These are phyloP conservation scores for Pogonophryne albipinna DNA, from an alignment of 2,797 vertebrate species.

Conservation along the genomic window DNA sequence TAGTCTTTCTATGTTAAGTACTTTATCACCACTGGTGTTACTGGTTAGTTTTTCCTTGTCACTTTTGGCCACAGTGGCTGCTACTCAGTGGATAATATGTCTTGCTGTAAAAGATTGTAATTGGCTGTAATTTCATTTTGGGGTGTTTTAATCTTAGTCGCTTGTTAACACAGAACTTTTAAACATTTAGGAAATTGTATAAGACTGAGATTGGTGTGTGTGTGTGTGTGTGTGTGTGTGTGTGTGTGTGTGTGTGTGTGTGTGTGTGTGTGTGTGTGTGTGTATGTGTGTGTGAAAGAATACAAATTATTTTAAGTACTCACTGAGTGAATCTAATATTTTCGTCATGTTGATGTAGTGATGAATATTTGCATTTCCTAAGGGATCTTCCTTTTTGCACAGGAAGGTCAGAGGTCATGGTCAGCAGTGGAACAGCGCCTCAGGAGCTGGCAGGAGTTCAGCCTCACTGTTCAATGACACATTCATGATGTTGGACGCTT, in stretches of 20 bases:
- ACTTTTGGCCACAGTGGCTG: background rate
- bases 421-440: conserved; percentile 7
- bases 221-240: background rate
- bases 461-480: conserved; percentile 32
- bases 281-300: background rate
- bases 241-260: background rate
- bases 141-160: background rate
- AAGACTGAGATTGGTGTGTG: background rate
- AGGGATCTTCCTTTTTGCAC: conserved; percentile 1
- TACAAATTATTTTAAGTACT: background rate
- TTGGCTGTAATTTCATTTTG: background rate
- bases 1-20: background rate
- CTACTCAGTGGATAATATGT: background rate
- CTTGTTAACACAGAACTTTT: background rate
- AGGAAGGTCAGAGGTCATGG: conserved; percentile 35
- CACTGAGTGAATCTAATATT: background rate
- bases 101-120: too few relatives aligned
- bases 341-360: conserved; percentile 5
- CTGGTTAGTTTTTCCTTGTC: background rate
- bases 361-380: background rate
- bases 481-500: conserved; percentile 42
- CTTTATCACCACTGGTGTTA: background rate
- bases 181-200: background rate
- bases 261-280: background rate
- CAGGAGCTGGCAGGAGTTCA: conserved; percentile 38